Evolutionary conservation across 1,140 invertebrate genomes (phyloP), one percentile per base, ranked within the genome.

Genomic region (Heliconius himera): DNA sequence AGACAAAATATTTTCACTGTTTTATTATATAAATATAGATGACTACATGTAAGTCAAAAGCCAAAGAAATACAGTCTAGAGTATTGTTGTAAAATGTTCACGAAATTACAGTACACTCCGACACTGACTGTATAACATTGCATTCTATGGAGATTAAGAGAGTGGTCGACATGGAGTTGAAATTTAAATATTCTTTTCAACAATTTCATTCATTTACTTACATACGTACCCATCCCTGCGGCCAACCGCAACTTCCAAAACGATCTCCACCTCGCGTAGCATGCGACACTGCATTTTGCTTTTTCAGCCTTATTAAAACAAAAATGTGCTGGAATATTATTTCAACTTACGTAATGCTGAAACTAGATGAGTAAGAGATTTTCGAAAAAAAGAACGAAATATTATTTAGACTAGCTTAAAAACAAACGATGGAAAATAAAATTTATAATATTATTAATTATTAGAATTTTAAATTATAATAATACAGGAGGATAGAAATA

Each of bases 131-230:
- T 76, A 51, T 60, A 77, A 70, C 79, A 80, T 80, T 80, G 38
- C 75, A 26, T 51, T 73, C 70, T 74, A 70, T 46, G 56, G 77
- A 41, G 8, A 29, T 38, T 36, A 46, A 76, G 29, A 16, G 54
- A 80, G 70, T 73, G 79, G 79, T 70, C 70, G 70, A 60, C 70
- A 26, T 70, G 79, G 54, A 80, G 74, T 56, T 38, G 13, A 70
- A 80, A 80, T 80, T 80, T 77, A 76, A 76, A 80, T 80, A 80
- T 80, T 80, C 70, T 73, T 80, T 80, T 49, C 79, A 80, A 70
- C 79, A 80, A 80, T 80, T 82, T 83, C 81, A 83, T 83, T 82
- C 78, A 83, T 83, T 79, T 78, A 83, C 78, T 81, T 82, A 82
- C 82, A 1, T 26, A 80, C 79, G 70, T 82, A 73, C 74, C 71